Evolutionary conservation across 1,140 invertebrate species (phyloP), one percentile per base, ranked within the genome.

Genomic region (Apis mellifera): DNA sequence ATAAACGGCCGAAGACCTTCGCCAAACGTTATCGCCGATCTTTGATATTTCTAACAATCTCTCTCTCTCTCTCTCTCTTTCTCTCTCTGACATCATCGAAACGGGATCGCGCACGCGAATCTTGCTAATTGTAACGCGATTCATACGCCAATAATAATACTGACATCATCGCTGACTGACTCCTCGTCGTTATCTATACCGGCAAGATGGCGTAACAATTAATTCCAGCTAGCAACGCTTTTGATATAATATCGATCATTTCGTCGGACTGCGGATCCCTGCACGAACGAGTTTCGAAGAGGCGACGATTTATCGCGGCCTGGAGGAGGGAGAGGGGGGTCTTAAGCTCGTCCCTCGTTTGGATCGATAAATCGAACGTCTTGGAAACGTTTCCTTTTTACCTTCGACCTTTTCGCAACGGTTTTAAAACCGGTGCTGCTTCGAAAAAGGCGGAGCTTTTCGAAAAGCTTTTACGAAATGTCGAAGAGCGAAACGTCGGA

Each of bases 81-180:
- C 2, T 42, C 32, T 42, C 4, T 42, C 17, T 42, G 32, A 81
- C 71, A 62, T 74, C 71, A 64, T 21, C 32, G 17, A 21, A 50
- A 7, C 42, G 12, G 15, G 71, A 32, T 32, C 32, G 32, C 32
- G 59, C 48, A 66, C 13, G 64, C 62, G 54, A 74, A 75, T 59
- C 78, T 57, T 80, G 32, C 78, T 81, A 81, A 81, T 57, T 42
- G 60, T 48, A 74, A 57, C 32, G 2, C 26, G 60, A 72, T 42
- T 66, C 60, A 81, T 21, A 19, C 17, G 19, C 62, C 62, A 32
- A 75, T 48, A 81, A 81, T 81, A 76, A 81, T 76, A 12, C 71
- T 81, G 79, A 76, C 79, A 81, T 81, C 79, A 76, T 32, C 62
- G 17, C 9, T 26, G 32, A 7, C 9, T 26, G 32, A 7, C 17